Percentiles rank a stretch among this genome's conserved stretches.
phyloP scores from a whole-genome alignment of 2,888 invertebrate species.

The Helleia helle region DNA sequence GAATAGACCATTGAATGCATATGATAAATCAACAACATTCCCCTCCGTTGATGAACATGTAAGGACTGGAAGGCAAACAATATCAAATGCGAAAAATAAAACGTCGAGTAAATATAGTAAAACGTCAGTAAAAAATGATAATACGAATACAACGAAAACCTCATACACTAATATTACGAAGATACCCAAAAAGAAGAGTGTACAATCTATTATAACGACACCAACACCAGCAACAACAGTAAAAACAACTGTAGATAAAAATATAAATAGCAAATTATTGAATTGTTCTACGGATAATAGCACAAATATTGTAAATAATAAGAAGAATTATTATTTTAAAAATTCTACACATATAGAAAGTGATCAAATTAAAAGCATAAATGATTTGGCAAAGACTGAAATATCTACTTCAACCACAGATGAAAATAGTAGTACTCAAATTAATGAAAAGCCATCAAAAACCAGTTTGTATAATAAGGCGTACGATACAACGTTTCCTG shows the following conservation, averaged over 20 bases:
- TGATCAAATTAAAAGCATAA: too few relatives aligned
- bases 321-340: too few relatives aligned
- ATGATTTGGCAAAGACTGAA: too few relatives aligned
- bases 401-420: too few relatives aligned
- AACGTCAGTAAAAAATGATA: not conserved
- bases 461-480: not conserved
- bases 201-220: not conserved
- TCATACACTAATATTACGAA: not conserved
- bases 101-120: not conserved
- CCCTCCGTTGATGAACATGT: not conserved
- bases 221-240: not conserved
- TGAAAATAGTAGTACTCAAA: too few relatives aligned
- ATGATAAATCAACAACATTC: not conserved
- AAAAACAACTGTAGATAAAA: too few relatives aligned
- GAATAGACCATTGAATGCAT: not conserved
- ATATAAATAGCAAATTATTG: too few relatives aligned
- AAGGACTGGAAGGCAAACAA: not conserved
- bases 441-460: too few relatives aligned
- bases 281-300: too few relatives aligned
- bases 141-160: not conserved
- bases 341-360: too few relatives aligned
- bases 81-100: not conserved
- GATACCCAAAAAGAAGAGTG: not conserved
- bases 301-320: too few relatives aligned
- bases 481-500: not conserved